Percentiles rank a stretch among this genome's conserved stretches.
These are phyloP conservation scores for Escarpia spicata DNA, from an alignment of 2,888 invertebrate species.

Conservation along the genomic window DNA sequence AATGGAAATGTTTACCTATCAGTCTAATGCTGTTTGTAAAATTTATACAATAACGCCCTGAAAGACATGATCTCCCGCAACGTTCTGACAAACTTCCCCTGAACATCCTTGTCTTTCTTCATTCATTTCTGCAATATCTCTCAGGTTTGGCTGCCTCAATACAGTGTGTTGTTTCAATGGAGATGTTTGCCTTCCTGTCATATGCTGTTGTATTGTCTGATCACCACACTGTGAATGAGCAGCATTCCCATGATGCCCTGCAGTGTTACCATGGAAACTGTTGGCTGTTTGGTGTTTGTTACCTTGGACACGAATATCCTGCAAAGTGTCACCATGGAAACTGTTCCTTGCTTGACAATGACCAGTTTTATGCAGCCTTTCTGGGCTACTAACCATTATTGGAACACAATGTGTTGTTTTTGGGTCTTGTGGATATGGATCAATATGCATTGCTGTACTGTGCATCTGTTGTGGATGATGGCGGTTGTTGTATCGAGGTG, in stretches of 20 bases:
- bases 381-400: neutral
- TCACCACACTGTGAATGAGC: neutral
- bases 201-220: neutral
- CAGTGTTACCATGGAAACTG: neutral
- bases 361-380: neutral
- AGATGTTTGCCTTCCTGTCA: neutral
- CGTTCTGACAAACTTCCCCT: neutral
- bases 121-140: neutral
- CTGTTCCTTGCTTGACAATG: constrained; percentile 4
- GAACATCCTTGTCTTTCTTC: neutral
- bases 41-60: neutral
- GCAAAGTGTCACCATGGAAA: neutral
- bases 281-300: neutral
- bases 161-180: neutral
- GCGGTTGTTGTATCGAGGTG: neutral
- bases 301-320: neutral
- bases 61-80: neutral
- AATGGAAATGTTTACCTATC: neutral
- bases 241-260: neutral
- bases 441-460: neutral
- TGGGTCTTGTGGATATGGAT: neutral
- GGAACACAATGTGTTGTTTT: neutral
- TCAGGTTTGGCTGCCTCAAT: neutral
- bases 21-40: neutral
- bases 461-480: neutral